Base-by-base conservation (phyloP, 53 echinoderm and acorn worm genomes). In the Echinarachnius parma region DNA sequence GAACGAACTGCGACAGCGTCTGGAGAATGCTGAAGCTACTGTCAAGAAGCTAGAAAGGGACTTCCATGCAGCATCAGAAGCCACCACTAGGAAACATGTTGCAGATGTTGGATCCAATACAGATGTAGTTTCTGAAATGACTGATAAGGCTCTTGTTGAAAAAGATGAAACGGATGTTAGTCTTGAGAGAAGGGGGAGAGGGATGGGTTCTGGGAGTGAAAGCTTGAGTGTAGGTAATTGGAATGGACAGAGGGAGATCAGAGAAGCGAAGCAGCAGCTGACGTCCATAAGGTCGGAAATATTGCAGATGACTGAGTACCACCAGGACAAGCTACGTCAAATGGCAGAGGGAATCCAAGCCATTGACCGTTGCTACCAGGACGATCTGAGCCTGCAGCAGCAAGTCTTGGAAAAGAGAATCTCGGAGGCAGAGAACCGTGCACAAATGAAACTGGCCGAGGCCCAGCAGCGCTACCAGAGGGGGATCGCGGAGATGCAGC, bases 331-430 rank as follows among this genome's bases (percentile, higher is more conserved):
- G 39, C 34, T 78, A 0, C 23, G 52, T 25, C 50, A 78, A 4
- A 62, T 78, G 21, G 53, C 34, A 18, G 52, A 35, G 35, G 74
- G 74, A 27, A 72, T 72, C 42, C 29, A 69, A 24, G 57, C 74
- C 5, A 72, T 72, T 8, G 56, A 34, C 19, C 82, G 76, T 50
- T 60, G 66, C 54, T 81, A 86, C 48, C 81, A 75, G 4, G 50
- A 55, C 26, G 36, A 82, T 35, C 18, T 72, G 19, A 78, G 79
- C 11, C 66, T 72, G 49, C 66, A 76, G 31, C 78, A 76, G 18
- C 30, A 36, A 7, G 13, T 34, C 44, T 76, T 80, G 65, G 65
- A 59, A 33, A 45, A 61, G 48, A 71, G 77, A 63, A 34, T 86
- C 61, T 62, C 45, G 47, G 62, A 58, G 18, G 23, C 55, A 4